Conservation (phyloP, 2,888 invertebrate species). For the Drosophila siamana region DNA sequence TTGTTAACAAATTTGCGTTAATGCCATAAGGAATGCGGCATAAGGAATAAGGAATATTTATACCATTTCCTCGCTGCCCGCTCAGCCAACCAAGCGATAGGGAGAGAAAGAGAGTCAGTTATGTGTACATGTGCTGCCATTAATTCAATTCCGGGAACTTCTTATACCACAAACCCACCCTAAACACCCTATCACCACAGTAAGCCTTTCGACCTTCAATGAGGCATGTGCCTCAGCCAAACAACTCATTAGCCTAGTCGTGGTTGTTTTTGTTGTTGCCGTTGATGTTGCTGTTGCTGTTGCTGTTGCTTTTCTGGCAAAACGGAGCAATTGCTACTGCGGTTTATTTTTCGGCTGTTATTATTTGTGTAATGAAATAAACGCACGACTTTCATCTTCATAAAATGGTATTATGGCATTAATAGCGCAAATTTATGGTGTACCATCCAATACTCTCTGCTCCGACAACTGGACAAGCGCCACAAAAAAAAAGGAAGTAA, state of each 20-base stretch:
- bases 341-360: slow-evolving; percentile 77
- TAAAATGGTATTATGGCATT: slow-evolving; percentile 81
- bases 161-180: neutral
- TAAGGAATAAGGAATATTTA: slow-evolving; percentile 73
- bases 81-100: neutral
- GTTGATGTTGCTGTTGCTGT: neutral
- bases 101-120: slow-evolving; percentile 19
- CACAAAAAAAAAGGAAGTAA: slow-evolving; percentile 2
- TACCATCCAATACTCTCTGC: slow-evolving; percentile 18
- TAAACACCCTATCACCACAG: slow-evolving; percentile 12
- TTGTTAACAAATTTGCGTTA: slow-evolving; percentile 81
- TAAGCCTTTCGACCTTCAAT: slow-evolving; percentile 82
- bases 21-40: slow-evolving; percentile 70
- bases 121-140: slow-evolving; percentile 69
- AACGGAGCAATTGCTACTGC: slow-evolving; percentile 52
- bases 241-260: slow-evolving; percentile 67
- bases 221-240: slow-evolving; percentile 69
- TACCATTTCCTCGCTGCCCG: slow-evolving; percentile 32
- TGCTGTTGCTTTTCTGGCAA: neutral
- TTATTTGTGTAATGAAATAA: slow-evolving; percentile 82
- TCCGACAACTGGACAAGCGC: slow-evolving; percentile 18
- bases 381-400: slow-evolving; percentile 82
- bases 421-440: slow-evolving; percentile 72
- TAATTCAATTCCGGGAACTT: slow-evolving; percentile 69
- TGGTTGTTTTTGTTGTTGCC: neutral